Evolutionary conservation across 2,113 vertebrate genomes (phyloP).

Genomic region (Anoplopoma fimbria): DNA sequence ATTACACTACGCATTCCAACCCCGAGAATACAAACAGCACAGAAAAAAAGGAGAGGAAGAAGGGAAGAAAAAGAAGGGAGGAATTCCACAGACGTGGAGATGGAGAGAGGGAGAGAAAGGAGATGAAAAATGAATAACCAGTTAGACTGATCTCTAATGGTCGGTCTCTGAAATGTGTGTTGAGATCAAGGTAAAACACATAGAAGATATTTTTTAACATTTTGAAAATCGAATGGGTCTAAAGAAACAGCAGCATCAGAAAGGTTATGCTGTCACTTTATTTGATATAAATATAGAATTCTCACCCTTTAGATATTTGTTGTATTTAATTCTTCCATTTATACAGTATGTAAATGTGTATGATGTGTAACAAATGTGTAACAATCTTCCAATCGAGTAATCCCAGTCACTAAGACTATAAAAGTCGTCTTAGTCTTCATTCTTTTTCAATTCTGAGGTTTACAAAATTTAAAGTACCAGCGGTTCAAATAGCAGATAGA

Average conservation of each 20-base stretch:
- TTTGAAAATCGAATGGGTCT: not conserved
- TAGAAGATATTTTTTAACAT: not conserved
- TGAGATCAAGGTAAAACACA: not conserved
- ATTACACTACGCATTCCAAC: conserved; percentile 76
- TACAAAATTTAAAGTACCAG: not conserved
- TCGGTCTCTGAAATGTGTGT: conserved; percentile 3
- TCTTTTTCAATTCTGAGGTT: not conserved
- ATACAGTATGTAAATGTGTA: not conserved
- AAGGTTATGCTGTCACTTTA: not conserved
- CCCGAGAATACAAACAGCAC: conserved; percentile 12
- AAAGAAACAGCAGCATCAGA: not conserved
- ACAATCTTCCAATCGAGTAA: not conserved
- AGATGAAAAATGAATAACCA: not conserved
- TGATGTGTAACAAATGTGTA: too few relatives aligned
- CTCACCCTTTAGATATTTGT: not conserved
- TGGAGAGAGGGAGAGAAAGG: conserved; percentile 1
- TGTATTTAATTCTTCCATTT: too few relatives aligned
- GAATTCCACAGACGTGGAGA: conserved; percentile 40
- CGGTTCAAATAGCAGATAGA: not conserved
- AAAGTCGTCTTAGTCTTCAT: not conserved
- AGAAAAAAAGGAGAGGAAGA: conserved; percentile 25
- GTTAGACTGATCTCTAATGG: not conserved
- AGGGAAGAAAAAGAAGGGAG: not conserved
- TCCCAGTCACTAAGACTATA: not conserved
- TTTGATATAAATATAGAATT: not conserved